A percentile compares a stretch with the other conserved stretches of the same genome.
phyloP scores from a whole-genome alignment of 2,888 invertebrate genomes.

The Agrypnus murinus region DNA sequence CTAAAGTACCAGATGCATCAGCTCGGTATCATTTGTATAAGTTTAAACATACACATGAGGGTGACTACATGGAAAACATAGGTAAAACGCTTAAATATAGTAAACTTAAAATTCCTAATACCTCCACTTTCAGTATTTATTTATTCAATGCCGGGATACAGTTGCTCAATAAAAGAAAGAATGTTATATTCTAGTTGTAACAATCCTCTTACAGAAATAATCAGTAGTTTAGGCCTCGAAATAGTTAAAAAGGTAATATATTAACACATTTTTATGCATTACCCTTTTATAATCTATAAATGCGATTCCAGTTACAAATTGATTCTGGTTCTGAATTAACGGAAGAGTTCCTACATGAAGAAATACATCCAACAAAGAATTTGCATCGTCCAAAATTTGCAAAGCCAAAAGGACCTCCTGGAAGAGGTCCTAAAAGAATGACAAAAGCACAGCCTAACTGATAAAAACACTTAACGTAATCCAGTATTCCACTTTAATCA shows the following conservation, averaged over 20 bases:
- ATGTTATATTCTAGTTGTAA: slow-evolving; percentile 99
- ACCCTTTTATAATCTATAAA: neutral
- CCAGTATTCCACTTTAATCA: neutral
- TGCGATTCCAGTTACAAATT: slow-evolving; percentile 88
- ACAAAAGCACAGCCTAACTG: slow-evolving; percentile 77
- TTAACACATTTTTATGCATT: slow-evolving; percentile 49
- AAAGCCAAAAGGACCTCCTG: slow-evolving; percentile 97
- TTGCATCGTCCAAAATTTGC: slow-evolving; percentile 94
- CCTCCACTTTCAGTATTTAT: slow-evolving; percentile 94
- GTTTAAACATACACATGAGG: slow-evolving; percentile 95
- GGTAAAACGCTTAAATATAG: too few relatives aligned
- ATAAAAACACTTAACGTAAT: neutral
- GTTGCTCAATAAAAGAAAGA: slow-evolving; percentile 95
- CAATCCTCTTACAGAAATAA: slow-evolving; percentile 88
- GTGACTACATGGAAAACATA: slow-evolving; percentile 89
- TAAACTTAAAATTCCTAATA: too few relatives aligned
- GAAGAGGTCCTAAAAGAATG: slow-evolving; percentile 92
- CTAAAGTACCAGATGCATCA: slow-evolving; percentile 87
- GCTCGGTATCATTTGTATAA: slow-evolving; percentile 94
- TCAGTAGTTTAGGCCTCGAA: slow-evolving; percentile 85
- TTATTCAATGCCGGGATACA: slow-evolving; percentile 98
- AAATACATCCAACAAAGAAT: slow-evolving; percentile 94
- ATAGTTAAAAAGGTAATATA: slow-evolving; percentile 88
- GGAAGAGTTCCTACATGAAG: slow-evolving; percentile 92
- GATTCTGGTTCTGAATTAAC: slow-evolving; percentile 93